These are phyloP conservation scores for Zoanthus gigantus DNA, from an alignment of 92 coral and sea anemone genomes.

Conservation along the genomic window DNA sequence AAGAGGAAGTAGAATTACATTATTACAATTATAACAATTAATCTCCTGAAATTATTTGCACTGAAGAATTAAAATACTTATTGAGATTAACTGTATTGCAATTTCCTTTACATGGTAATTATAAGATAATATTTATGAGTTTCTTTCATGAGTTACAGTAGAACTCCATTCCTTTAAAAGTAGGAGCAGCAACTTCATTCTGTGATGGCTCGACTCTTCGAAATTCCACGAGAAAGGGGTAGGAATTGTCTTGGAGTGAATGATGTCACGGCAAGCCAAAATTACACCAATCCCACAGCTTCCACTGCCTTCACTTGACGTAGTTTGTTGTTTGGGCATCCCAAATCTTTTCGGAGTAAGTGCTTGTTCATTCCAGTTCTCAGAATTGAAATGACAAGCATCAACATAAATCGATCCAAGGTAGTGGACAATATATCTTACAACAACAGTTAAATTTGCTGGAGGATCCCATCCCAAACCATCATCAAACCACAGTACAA, in stretches of 20 bases:
- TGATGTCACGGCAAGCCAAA: conserved; percentile 8
- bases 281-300: conserved; percentile 26
- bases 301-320: conserved; percentile 1
- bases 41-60: too few relatives aligned
- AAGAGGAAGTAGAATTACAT: too few relatives aligned
- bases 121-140: neutral
- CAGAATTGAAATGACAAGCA: neutral
- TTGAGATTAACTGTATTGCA: too few relatives aligned
- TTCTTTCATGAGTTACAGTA: neutral
- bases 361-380: neutral
- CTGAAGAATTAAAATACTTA: too few relatives aligned
- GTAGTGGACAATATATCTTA: neutral
- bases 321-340: conserved; percentile 6
- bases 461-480: neutral
- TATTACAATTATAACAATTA: too few relatives aligned
- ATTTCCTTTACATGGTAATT: too few relatives aligned
- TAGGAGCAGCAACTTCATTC: conserved; percentile 3
- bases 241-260: neutral
- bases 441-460: neutral
- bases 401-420: neutral
- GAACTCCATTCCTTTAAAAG: conserved; percentile 9
- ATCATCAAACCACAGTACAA: conserved; percentile 28
- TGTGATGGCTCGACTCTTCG: conserved; percentile 27
- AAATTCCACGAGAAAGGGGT: conserved; percentile 29
- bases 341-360: conserved; percentile 16